phyloP scores from a whole-genome alignment of 1,140 invertebrate genomes.

The Drosophila ficusphila region DNA sequence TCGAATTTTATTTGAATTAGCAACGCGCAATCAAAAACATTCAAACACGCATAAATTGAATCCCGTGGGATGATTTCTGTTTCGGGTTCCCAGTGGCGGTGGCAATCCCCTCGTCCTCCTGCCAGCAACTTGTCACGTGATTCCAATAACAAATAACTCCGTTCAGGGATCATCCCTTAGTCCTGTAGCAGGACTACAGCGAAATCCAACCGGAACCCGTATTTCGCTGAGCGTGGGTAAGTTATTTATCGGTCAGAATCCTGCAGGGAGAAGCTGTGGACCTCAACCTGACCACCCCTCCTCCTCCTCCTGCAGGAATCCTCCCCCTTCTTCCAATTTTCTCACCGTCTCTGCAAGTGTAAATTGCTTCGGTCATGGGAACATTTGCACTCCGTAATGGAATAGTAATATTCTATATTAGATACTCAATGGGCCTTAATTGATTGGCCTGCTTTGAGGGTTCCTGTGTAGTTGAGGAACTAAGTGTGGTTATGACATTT shows the following conservation, averaged over 20 bases:
- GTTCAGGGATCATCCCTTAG: constrained; percentile 68
- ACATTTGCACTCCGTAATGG: constrained; percentile 62
- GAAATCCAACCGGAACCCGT: constrained; percentile 41
- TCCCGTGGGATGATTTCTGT: constrained; percentile 79
- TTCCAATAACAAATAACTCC: constrained; percentile 78
- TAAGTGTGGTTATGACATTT: neutral
- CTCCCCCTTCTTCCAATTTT: constrained; percentile 16
- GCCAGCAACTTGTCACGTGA: constrained; percentile 77
- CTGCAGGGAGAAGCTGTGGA: constrained; percentile 18
- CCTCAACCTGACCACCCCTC: neutral
- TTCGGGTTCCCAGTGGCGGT: constrained; percentile 62
- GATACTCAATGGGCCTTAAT: constrained; percentile 55
- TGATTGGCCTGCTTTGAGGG: constrained; percentile 17
- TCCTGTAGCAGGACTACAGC: neutral
- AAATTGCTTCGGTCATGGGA: constrained; percentile 73
- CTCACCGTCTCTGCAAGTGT: constrained; percentile 66
- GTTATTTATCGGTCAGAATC: constrained; percentile 64
- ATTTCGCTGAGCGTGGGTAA: constrained; percentile 55
- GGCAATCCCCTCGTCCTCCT: constrained; percentile 23
- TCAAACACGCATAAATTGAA: constrained; percentile 83
- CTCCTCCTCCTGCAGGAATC: constrained; percentile 1
- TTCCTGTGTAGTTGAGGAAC: neutral
- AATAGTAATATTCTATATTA: constrained; percentile 55
- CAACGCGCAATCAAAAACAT: constrained; percentile 80
- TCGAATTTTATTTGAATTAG: constrained; percentile 80